Evolutionary conservation across 2,797 vertebrate species (phyloP).

Genomic region (Anolis apletophallus): DNA sequence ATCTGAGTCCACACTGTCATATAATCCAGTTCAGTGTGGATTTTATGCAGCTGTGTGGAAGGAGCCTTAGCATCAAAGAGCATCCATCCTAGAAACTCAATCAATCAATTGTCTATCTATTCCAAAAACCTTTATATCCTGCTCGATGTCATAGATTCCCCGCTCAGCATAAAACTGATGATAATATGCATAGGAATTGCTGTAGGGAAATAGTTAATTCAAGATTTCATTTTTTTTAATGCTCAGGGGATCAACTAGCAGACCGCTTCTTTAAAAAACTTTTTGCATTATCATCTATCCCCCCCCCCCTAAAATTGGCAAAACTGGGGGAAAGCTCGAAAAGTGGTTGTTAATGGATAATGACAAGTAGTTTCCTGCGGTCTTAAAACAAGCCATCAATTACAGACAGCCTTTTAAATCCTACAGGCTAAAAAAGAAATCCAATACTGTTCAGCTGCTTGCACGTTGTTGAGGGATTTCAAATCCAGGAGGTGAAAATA

Average conservation of each 20-base stretch:
- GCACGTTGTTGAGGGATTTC: constrained; percentile 41
- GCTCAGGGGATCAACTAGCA: constrained; percentile 40
- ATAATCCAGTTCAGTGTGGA: too few relatives aligned
- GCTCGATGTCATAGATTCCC: too few relatives aligned
- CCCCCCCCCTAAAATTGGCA: constrained; percentile 45
- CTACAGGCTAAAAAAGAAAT: constrained; percentile 55
- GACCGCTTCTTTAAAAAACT: background rate
- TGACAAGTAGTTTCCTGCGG: constrained; percentile 71
- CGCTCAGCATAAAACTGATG: constrained; percentile 16
- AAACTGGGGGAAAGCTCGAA: constrained; percentile 61
- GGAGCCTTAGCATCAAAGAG: too few relatives aligned
- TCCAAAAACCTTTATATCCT: too few relatives aligned
- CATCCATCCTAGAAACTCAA: too few relatives aligned
- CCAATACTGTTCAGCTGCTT: constrained; percentile 42
- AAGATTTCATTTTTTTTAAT: constrained; percentile 30
- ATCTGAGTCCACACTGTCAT: too few relatives aligned
- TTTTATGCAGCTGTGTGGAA: too few relatives aligned
- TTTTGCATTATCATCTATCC: constrained; percentile 70
- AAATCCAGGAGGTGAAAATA: constrained; percentile 21
- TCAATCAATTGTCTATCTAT: too few relatives aligned
- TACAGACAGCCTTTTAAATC: constrained; percentile 64
- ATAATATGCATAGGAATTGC: constrained; percentile 16
- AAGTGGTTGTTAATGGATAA: constrained; percentile 68
- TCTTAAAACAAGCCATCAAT: constrained; percentile 69
- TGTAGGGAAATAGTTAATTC: constrained; percentile 2